Evolutionary conservation across 2,113 vertebrate genomes (phyloP).

Genomic region (Paralichthys olivaceus): DNA sequence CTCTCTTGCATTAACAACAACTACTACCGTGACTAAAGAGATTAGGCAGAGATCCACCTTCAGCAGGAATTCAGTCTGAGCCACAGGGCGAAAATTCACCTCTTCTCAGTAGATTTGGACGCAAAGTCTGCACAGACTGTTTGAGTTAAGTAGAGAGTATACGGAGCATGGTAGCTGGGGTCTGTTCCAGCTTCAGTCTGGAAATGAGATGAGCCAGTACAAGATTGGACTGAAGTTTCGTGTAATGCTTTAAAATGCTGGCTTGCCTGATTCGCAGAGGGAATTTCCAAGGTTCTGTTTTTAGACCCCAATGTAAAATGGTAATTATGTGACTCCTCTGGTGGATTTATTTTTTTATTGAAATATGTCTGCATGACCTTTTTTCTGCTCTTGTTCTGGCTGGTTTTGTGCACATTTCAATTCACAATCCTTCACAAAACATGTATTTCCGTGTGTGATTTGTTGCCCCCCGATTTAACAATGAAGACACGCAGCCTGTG

Average conservation of each 20-base stretch:
- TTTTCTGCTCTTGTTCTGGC: background rate
- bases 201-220: conserved; percentile 41
- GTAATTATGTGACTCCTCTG: conserved; percentile 55
- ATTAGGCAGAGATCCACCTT: conserved; percentile 32
- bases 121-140: conserved; percentile 1
- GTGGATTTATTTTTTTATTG: conserved; percentile 19
- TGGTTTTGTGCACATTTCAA: background rate
- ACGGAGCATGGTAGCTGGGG: conserved; percentile 5
- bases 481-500: background rate
- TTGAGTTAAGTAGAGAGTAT: conserved; percentile 25
- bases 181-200: conserved; percentile 44
- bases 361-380: conserved; percentile 38
- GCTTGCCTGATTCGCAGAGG: conserved; percentile 31
- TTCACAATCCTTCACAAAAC: background rate
- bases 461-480: background rate
- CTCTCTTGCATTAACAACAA: conserved; percentile 7
- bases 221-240: conserved; percentile 37
- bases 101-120: background rate
- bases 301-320: conserved; percentile 53
- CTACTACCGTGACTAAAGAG: conserved; percentile 22
- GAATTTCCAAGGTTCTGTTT: conserved; percentile 63
- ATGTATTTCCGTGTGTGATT: background rate
- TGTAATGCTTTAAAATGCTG: conserved; percentile 44
- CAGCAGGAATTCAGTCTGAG: conserved; percentile 25
- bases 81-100: conserved; percentile 1